Evolutionary conservation across 2,888 invertebrate genomes (phyloP).

Genomic region (Thymelicus lineola): DNA sequence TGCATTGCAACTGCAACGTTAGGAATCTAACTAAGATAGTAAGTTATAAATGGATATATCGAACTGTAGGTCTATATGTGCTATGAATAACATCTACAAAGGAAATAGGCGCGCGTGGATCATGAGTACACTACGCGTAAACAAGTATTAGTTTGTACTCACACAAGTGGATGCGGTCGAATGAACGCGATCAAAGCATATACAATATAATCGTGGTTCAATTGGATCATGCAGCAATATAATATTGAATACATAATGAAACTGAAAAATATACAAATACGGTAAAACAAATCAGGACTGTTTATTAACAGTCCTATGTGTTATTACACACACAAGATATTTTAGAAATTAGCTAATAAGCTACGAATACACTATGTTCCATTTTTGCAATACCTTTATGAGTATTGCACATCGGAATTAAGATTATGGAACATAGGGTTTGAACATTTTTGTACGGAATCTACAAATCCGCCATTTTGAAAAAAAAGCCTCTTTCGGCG

Average conservation of each 20-base stretch:
- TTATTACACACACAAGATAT: too few relatives aligned
- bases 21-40: neutral
- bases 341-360: too few relatives aligned
- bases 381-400: too few relatives aligned
- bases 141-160: conserved; percentile 49
- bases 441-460: too few relatives aligned
- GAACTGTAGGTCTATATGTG: conserved; percentile 26
- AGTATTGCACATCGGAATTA: too few relatives aligned
- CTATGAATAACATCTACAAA: conserved; percentile 60
- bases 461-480: too few relatives aligned
- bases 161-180: conserved; percentile 49
- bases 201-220: conserved; percentile 6
- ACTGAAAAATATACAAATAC: too few relatives aligned
- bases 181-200: conserved; percentile 39
- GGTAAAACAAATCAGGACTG: too few relatives aligned
- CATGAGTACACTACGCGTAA: conserved; percentile 48
- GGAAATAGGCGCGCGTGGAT: conserved; percentile 56
- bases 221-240: neutral
- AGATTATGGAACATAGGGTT: too few relatives aligned
- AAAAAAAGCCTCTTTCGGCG: too few relatives aligned
- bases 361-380: too few relatives aligned
- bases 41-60: conserved; percentile 41
- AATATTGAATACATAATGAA: neutral
- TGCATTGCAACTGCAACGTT: conserved; percentile 5
- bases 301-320: too few relatives aligned